Evolutionary conservation across 1,140 invertebrate genomes (phyloP).

Genomic region (Vollenhovia emeryi): DNA sequence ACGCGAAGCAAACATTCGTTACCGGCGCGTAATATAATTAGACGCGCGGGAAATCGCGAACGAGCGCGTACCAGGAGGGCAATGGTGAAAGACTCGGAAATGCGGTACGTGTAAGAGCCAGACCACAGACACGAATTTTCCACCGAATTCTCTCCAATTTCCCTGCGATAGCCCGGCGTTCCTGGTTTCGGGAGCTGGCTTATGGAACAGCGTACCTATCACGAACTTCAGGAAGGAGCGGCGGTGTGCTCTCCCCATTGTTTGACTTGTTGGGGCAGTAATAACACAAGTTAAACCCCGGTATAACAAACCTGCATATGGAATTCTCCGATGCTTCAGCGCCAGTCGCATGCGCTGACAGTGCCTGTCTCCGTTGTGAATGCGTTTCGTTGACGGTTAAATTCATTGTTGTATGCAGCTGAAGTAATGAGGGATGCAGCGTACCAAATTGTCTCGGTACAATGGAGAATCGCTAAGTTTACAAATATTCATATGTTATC

Average conservation of each 20-base stretch:
- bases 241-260: slow-evolving; percentile 53
- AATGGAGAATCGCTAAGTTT: slow-evolving; percentile 32
- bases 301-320: slow-evolving; percentile 66
- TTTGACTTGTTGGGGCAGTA: slow-evolving; percentile 69
- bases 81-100: slow-evolving; percentile 51
- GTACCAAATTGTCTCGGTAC: slow-evolving; percentile 14
- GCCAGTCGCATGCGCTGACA: slow-evolving; percentile 57
- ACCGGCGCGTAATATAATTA: slow-evolving; percentile 62
- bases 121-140: slow-evolving; percentile 63
- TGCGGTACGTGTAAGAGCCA: slow-evolving; percentile 55
- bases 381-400: slow-evolving; percentile 53
- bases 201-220: slow-evolving; percentile 74
- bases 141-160: slow-evolving; percentile 65
- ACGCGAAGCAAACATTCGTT: slow-evolving; percentile 60
- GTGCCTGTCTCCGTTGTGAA: slow-evolving; percentile 47
- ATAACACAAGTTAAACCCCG: slow-evolving; percentile 68
- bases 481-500: slow-evolving; percentile 12
- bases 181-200: slow-evolving; percentile 67
- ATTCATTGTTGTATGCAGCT: slow-evolving; percentile 53
- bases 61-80: slow-evolving; percentile 25
- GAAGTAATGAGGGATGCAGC: slow-evolving; percentile 53
- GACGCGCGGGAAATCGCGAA: slow-evolving; percentile 54
- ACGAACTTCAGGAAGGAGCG: slow-evolving; percentile 64
- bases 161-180: slow-evolving; percentile 59
- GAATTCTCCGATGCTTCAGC: slow-evolving; percentile 62